Conservation (phyloP, 2,113 vertebrate species). For the Rhabdornis inornatus region DNA sequence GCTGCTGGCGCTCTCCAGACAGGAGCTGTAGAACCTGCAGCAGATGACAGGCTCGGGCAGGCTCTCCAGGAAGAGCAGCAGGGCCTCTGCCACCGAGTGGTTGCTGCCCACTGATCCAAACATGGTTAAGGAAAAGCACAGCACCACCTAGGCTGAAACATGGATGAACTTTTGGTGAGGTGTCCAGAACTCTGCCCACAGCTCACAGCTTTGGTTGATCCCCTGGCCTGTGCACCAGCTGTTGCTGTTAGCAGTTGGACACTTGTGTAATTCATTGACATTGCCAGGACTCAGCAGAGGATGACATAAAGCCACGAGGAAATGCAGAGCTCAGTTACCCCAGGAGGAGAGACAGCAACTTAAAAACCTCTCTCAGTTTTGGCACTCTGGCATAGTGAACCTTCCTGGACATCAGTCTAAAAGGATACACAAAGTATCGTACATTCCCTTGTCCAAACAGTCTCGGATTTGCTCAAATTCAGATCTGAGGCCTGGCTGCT, state of each 20-base stretch:
- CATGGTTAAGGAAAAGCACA: conserved; percentile 68
- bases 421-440: conserved; percentile 93
- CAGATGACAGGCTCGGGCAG: conserved; percentile 93
- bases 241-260: neutral
- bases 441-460: conserved; percentile 88
- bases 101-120: conserved; percentile 84
- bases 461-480: conserved; percentile 94
- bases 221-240: neutral
- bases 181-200: neutral
- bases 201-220: neutral
- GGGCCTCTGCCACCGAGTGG: conserved; percentile 91
- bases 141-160: neutral
- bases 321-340: neutral
- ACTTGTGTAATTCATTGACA: fast-evolving
- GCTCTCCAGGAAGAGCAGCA: conserved; percentile 93
- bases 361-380: neutral
- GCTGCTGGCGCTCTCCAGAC: conserved; percentile 78
- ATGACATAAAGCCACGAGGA: neutral
- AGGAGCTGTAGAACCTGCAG: conserved; percentile 78
- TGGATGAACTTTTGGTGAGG: neutral
- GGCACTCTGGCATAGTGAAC: neutral
- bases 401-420: neutral
- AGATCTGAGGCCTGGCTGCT: conserved; percentile 89
- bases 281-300: fast-evolving
- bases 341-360: fast-evolving